Evolutionary conservation across 2,888 invertebrate species (phyloP), one percentile per base, ranked within the genome.

Genomic region (Stegophylla sp.): DNA sequence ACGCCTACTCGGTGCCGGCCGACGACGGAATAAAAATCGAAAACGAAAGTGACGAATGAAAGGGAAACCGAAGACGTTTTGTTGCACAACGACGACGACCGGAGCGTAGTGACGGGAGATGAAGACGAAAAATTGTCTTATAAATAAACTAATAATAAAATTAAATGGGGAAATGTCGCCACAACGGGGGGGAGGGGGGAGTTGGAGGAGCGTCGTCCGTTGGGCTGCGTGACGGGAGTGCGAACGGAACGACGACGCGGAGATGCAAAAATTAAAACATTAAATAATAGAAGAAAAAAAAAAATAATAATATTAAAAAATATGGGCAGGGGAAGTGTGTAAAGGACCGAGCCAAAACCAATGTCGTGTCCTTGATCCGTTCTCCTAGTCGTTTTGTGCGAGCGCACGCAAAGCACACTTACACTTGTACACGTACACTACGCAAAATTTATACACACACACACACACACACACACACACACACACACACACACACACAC

Each of bases 331-430:
- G 53, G 64, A 43, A 66, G 23, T 26, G 28, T 48, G 48, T 53
- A 71, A 61, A 79, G 61, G 66, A 69, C 45, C 51, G 61, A 34
- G 69, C 69, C 64, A 51, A 79, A 79, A 61, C 79, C 79, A 79
- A 79, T 79, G 79, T 79, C 79, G 71, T 71, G 79, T 71, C 79
- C 79, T 79, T 79, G 79, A 79, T 79, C 79, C 79, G 79, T 69
- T 79, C 79, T 69, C 69, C 61, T 56, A 26, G 59, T 73, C 45
- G 73, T 59, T 72, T 43, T 43, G 28, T 28, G 20, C 73, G 15
- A 43, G 4, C 26, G 23, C 10, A 26, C 26, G 59, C 15, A 59
- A n/a, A n/a, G n/a, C 59, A 26, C 69, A 43, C 64, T 13, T 17
- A 43, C 45, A 48, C 45, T n/a, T n/a, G n/a, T n/a, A 28, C 67